Evolutionary conservation across 2,888 invertebrate species (phyloP), one percentile per base, ranked within the genome.

Genomic region (Dysmachus trigonus): DNA sequence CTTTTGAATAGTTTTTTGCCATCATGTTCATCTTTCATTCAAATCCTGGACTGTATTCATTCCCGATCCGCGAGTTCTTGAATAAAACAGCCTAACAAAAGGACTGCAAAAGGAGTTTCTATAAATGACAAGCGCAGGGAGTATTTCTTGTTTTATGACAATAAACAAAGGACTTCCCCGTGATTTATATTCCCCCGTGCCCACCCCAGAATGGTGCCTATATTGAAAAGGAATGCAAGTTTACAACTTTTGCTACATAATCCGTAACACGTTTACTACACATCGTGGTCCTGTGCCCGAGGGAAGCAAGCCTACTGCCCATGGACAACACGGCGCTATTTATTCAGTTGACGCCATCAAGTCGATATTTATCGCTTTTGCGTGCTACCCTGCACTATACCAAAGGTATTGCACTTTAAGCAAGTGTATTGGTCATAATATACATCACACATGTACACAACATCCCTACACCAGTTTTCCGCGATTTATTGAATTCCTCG

Each of bases 121-220:
- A 83, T 83, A 71, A 83, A 83, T 83, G 83, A 71, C 85, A 85
- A 74, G 85, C 85, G 53, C 76, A 85, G 85, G 74, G 73, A 53
- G 47, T 74, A 76, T 51, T 85, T 85, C 53, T 53, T 76, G 74
- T 41, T 85, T 33, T 35, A 30, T 33, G 51, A 74, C 30, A 76
- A 51, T 74, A 85, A 85, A 74, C 74, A 62, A 85, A 85, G 71
- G 33, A 51, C 30, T 15, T 83, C 72, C 71, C 47, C 27, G 72
- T 83, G 83, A 83, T 83, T 83, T 83, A 83, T 83, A 35, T 38
- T 83, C 31, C 22, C 22, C 22, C 27, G 81, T 18, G 22, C 38
- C 51, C 22, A 82, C 41, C 35, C 35, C 15, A 79, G 7, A 18
- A 22, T 13, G 2, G n/a, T 30, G 8, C 5, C 53, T n/a, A n/a